Conservation (phyloP, 2,113 vertebrate species). For the Accipiter cooperii region DNA sequence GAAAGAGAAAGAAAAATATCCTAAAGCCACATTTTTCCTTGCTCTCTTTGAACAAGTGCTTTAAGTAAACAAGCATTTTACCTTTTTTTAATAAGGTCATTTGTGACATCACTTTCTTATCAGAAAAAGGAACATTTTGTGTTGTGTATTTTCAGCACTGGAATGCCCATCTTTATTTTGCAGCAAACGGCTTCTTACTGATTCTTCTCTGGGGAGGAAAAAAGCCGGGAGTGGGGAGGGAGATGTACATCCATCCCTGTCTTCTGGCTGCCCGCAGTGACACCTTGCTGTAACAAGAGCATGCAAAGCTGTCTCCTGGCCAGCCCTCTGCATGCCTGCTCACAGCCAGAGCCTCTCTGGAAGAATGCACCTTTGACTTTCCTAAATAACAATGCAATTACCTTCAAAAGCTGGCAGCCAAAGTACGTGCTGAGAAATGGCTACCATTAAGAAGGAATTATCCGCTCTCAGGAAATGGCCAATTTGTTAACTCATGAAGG, state of each 20-base stretch:
- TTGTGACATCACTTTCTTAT: slow-evolving; percentile 61
- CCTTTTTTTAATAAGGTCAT: slow-evolving; percentile 73
- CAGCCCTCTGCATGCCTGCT: neutral
- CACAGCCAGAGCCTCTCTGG: slow-evolving; percentile 15
- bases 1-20: slow-evolving; percentile 45
- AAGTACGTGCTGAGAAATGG: slow-evolving; percentile 63
- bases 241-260: neutral
- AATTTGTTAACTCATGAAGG: slow-evolving; percentile 56
- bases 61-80: slow-evolving; percentile 64
- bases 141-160: slow-evolving; percentile 27
- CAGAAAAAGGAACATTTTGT: slow-evolving; percentile 32
- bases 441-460: slow-evolving; percentile 69
- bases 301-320: neutral
- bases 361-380: slow-evolving; percentile 66
- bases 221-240: neutral
- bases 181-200: neutral
- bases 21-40: slow-evolving; percentile 44
- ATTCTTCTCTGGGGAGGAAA: neutral
- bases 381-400: slow-evolving; percentile 70
- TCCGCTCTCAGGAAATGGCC: slow-evolving; percentile 34
- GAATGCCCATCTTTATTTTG: neutral
- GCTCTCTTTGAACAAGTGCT: slow-evolving; percentile 53
- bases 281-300: slow-evolving; percentile 20
- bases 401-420: slow-evolving; percentile 63
- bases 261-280: slow-evolving; percentile 23